phyloP scores from a whole-genome alignment of 2,888 invertebrate genomes.

The Yponomeuta sedellus region DNA sequence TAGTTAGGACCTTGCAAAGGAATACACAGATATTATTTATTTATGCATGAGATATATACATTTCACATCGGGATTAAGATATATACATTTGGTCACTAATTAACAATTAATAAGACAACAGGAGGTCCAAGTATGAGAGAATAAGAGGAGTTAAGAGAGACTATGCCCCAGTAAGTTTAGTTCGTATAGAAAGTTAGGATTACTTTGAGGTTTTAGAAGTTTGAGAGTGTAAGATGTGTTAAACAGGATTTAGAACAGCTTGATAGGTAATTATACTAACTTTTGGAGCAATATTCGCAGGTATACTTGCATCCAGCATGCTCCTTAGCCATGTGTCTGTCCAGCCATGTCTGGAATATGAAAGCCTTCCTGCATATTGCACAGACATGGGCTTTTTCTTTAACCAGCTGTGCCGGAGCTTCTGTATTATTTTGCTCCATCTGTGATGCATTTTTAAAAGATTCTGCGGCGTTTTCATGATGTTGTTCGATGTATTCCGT shows the following conservation, averaged over 20 bases:
- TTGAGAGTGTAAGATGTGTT: slow-evolving; percentile 11
- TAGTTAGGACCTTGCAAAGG: too few relatives aligned
- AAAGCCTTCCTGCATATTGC: slow-evolving; percentile 49
- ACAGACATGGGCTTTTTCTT: slow-evolving; percentile 40
- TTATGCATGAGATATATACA: too few relatives aligned
- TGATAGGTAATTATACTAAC: slow-evolving; percentile 34
- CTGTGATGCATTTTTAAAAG: not conserved
- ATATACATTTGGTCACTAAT: too few relatives aligned
- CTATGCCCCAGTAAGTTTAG: too few relatives aligned
- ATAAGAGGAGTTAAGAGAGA: too few relatives aligned
- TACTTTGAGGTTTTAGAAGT: too few relatives aligned
- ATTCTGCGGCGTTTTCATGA: not conserved
- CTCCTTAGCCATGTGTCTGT: slow-evolving; percentile 54
- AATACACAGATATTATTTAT: too few relatives aligned
- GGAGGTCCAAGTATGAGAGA: too few relatives aligned
- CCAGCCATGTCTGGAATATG: slow-evolving; percentile 53
- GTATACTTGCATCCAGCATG: slow-evolving; percentile 44
- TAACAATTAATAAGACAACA: too few relatives aligned
- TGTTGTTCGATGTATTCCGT: not conserved
- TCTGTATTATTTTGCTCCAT: not conserved
- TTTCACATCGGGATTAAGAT: too few relatives aligned
- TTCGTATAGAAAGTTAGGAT: too few relatives aligned
- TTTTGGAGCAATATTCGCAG: slow-evolving; percentile 50
- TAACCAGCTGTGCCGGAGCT: slow-evolving; percentile 10
- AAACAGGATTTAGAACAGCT: too few relatives aligned